Conservation (phyloP, 2,888 invertebrate species). For the Eulithis testata region DNA sequence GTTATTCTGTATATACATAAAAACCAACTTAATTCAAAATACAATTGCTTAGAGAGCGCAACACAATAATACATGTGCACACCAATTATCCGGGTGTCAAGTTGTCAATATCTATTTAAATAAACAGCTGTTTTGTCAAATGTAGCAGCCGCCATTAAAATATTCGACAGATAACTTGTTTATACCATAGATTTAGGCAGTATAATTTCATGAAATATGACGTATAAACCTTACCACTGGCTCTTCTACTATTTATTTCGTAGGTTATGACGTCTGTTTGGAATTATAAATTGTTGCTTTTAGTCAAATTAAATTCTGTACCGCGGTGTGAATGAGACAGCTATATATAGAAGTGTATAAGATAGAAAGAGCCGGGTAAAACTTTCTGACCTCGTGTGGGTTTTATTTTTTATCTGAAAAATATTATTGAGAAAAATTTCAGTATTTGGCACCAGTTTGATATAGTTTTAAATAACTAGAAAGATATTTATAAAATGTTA, state of each 20-base stretch:
- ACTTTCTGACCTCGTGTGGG: constrained; percentile 11
- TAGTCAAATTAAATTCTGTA: constrained; percentile 53
- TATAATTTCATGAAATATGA: background rate
- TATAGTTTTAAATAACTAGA: no score
- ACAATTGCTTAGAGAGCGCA: no score
- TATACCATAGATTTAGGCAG: background rate
- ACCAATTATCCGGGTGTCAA: no score
- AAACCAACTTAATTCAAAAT: no score
- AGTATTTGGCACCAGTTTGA: background rate
- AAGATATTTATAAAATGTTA: no score
- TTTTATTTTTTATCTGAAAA: constrained; percentile 18
- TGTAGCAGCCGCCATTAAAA: no score
- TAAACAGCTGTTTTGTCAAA: no score
- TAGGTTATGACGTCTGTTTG: constrained; percentile 37
- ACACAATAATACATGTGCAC: no score
- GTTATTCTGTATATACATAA: no score
- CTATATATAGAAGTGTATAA: constrained; percentile 10
- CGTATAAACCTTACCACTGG: background rate
- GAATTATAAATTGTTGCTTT: constrained; percentile 56
- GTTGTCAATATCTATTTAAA: no score
- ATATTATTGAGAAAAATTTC: constrained; percentile 12
- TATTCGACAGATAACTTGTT: background rate
- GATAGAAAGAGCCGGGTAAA: constrained; percentile 25
- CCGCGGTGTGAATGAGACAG: constrained; percentile 36
- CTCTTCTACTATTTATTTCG: constrained; percentile 18